Conservation (phyloP, 2,888 invertebrate species). For the Mythimna ferrago region DNA sequence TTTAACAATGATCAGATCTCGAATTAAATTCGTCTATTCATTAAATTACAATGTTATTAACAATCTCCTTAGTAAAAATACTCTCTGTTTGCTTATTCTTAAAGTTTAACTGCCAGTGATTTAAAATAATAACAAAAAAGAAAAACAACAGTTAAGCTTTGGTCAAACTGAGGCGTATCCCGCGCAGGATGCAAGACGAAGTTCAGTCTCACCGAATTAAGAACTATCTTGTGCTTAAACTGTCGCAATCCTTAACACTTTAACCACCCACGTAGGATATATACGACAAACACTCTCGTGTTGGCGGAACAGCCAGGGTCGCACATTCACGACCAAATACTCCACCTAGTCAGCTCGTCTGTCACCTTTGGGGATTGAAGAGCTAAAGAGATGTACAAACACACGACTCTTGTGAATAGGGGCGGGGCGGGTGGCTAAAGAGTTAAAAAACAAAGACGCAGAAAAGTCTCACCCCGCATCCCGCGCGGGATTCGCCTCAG, state of each 20-base stretch:
- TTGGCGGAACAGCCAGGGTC: too few species aligned
- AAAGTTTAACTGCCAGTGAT: conserved; percentile 46
- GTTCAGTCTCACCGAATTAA: too few species aligned
- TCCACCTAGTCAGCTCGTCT: too few species aligned
- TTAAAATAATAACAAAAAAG: conserved; percentile 38
- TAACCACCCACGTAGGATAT: too few species aligned
- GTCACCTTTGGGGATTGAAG: too few species aligned
- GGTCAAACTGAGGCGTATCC: not conserved
- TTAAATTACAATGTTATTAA: conserved; percentile 19
- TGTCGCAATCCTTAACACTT: not conserved
- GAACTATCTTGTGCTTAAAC: not conserved
- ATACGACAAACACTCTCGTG: too few species aligned
- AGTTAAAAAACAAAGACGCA: not conserved
- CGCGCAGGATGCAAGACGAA: too few species aligned
- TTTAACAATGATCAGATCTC: conserved; percentile 43
- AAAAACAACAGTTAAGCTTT: conserved; percentile 20
- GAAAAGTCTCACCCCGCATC: rapidly evolving
- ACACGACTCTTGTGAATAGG: too few species aligned
- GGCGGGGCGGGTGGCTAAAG: too few species aligned
- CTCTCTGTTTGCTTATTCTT: conserved; percentile 2
- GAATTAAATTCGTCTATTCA: conserved; percentile 18
- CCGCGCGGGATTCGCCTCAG: not conserved
- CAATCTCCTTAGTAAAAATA: conserved; percentile 29
- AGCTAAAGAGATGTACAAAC: too few species aligned
- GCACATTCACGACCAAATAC: too few species aligned